A percentile compares a stretch with the other conserved stretches of the same genome.
Evolutionary conservation across 2,113 vertebrate species (phyloP).

Genomic region (Rana temporaria): DNA sequence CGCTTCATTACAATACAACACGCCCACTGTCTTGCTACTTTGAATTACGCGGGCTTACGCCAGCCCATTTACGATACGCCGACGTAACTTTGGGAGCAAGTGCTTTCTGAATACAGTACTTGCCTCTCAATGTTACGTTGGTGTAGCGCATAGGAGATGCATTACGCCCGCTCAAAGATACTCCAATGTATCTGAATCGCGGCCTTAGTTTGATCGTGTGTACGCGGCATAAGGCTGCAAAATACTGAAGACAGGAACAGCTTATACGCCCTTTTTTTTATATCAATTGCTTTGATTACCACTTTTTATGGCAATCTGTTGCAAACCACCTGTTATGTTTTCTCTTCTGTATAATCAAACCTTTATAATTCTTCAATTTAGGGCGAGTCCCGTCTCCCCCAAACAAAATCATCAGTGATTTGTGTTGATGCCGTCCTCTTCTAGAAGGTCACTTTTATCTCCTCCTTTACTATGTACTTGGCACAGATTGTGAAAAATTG

Average conservation of each 20-base stretch:
- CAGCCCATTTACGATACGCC: too few relatives aligned
- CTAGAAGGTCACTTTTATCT: conserved; percentile 22
- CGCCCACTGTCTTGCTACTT: too few relatives aligned
- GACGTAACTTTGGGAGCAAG: too few relatives aligned
- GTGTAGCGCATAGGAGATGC: too few relatives aligned
- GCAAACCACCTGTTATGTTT: conserved; percentile 21
- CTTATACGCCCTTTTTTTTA: not conserved
- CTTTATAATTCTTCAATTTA: not conserved
- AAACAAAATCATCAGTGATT: not conserved
- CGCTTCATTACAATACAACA: too few relatives aligned
- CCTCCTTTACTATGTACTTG: conserved; percentile 14
- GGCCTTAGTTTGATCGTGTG: too few relatives aligned
- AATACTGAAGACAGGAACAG: not conserved
- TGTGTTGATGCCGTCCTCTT: not conserved
- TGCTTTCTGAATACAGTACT: too few relatives aligned
- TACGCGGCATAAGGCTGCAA: conserved; percentile 5
- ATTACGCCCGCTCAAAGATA: too few relatives aligned
- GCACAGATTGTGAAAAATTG: not conserved
- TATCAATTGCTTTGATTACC: conserved; percentile 23
- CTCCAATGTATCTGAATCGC: too few relatives aligned
- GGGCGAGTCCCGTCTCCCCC: not conserved
- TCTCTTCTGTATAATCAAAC: not conserved
- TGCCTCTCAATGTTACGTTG: too few relatives aligned
- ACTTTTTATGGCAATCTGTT: conserved; percentile 47
- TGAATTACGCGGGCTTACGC: too few relatives aligned